Evolutionary conservation across 1,140 invertebrate species (phyloP).

Genomic region (Papilio xuthus): DNA sequence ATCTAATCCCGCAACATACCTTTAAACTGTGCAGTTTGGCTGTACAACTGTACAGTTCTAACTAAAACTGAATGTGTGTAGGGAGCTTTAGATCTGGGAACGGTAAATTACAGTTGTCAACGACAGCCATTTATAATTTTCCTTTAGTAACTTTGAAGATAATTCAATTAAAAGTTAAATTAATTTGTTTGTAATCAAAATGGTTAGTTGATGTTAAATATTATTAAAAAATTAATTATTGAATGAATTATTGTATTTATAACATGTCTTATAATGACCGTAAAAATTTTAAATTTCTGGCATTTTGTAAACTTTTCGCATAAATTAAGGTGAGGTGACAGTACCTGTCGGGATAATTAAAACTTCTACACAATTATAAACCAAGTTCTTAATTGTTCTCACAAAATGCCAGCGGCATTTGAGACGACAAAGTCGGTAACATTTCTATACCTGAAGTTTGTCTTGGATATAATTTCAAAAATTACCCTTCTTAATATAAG

Average conservation of each 20-base stretch:
- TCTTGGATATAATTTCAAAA: neutral
- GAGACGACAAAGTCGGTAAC: slow-evolving; percentile 6
- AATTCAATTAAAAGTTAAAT: slow-evolving; percentile 14
- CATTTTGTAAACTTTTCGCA: neutral
- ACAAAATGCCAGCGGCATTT: neutral
- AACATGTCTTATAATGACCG: neutral
- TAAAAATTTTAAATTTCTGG: neutral
- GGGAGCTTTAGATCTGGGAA: neutral
- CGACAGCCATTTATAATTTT: neutral
- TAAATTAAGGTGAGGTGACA: neutral
- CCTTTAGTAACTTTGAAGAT: slow-evolving; percentile 5
- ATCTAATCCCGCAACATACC: too few species aligned
- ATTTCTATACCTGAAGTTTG: neutral
- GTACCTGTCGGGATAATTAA: slow-evolving; percentile 11
- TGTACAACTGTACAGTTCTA: too few species aligned
- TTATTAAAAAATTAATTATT: too few species aligned
- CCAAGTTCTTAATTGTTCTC: slow-evolving; percentile 18
- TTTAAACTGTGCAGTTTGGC: too few species aligned
- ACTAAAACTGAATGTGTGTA: too few species aligned
- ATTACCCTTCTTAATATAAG: neutral
- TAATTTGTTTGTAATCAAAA: neutral
- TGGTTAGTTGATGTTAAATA: too few species aligned
- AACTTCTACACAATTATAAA: slow-evolving; percentile 14
- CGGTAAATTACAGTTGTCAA: slow-evolving; percentile 9
- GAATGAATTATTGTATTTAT: too few species aligned